Evolutionary conservation across 64 coral and sea anemone genomes (phyloP).

Genomic region (Porites australiensis): DNA sequence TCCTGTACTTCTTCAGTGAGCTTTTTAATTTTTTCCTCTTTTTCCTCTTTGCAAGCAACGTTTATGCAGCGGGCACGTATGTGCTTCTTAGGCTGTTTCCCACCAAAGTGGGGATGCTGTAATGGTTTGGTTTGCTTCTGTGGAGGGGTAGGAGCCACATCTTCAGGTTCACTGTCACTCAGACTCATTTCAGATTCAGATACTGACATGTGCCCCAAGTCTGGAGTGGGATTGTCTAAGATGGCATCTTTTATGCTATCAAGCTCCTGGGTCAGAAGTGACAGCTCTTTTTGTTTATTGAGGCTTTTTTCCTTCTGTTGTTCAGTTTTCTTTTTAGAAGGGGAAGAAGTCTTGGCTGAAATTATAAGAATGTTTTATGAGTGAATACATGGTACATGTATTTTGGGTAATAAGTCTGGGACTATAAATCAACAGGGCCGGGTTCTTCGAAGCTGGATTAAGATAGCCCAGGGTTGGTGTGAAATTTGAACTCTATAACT

Average conservation of each 20-base stretch:
- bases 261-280: slow-evolving; percentile 15
- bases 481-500: no score
- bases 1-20: slow-evolving; percentile 37
- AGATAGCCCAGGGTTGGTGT: no score
- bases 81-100: slow-evolving; percentile 25
- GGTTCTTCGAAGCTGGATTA: no score
- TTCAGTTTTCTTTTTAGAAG: no score
- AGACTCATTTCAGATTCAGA: no score
- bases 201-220: no score
- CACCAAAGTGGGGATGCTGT: slow-evolving; percentile 41
- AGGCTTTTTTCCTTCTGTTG: neutral
- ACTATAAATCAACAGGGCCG: no score
- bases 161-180: slow-evolving; percentile 8
- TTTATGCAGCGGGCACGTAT: slow-evolving; percentile 32
- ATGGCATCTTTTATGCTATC: slow-evolving; percentile 3
- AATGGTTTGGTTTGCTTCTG: slow-evolving; percentile 7
- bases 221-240: neutral
- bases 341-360: no score
- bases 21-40: slow-evolving; percentile 23
- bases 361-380: no score
- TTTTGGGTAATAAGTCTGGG: no score
- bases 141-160: neutral
- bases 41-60: slow-evolving; percentile 37
- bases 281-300: slow-evolving; percentile 8
- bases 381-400: no score